phyloP scores from a whole-genome alignment of 2,888 invertebrate species.

The Toxonevra muliebris region DNA sequence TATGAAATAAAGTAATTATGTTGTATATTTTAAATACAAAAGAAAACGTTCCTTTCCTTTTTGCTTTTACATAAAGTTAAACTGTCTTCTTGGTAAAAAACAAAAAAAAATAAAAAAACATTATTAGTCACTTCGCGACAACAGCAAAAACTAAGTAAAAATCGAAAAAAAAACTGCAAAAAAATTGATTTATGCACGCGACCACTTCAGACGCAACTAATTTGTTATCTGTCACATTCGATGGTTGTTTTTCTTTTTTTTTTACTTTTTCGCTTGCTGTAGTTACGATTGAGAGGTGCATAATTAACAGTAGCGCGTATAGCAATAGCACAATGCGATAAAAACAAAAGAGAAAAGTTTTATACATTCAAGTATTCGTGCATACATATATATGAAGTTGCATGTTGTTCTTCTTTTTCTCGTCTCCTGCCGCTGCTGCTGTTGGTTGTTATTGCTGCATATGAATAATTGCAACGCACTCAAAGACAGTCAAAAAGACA shows the following conservation, averaged over 20 bases:
- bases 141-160: too few relatives aligned
- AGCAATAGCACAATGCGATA: background rate
- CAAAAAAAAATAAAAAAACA: too few relatives aligned
- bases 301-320: constrained; percentile 24
- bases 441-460: constrained; percentile 13
- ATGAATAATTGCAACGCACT: constrained; percentile 39
- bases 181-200: constrained; percentile 31
- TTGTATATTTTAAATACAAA: too few relatives aligned
- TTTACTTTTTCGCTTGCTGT: constrained; percentile 12
- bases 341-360: too few relatives aligned
- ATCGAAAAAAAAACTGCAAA: constrained; percentile 1
- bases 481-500: constrained; percentile 41
- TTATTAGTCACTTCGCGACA: too few relatives aligned
- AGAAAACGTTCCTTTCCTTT: too few relatives aligned
- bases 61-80: too few relatives aligned
- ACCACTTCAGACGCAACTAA: constrained; percentile 26
- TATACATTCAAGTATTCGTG: too few relatives aligned
- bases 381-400: background rate
- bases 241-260: constrained; percentile 16
- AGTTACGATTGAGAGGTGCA: constrained; percentile 1
- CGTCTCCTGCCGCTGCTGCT: background rate
- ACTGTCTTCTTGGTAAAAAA: too few relatives aligned
- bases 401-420: constrained; percentile 12
- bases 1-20: too few relatives aligned
- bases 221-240: constrained; percentile 35